Evolutionary conservation across 2,113 vertebrate species (phyloP).

Genomic region (Neolamprologus caudopunctatus): DNA sequence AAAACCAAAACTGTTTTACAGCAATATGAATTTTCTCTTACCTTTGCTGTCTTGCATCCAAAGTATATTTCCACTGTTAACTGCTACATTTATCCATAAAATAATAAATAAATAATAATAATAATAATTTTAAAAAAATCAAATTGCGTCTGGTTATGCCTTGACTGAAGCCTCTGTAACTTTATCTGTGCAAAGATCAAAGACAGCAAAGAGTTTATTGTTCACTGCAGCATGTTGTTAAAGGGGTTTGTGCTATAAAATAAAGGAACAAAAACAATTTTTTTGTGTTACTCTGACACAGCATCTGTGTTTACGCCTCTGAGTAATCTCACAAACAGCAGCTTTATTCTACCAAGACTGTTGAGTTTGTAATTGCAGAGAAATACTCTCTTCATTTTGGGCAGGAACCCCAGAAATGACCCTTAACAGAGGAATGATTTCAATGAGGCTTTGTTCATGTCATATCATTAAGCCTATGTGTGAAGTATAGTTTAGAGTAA

Average conservation of each 20-base stretch:
- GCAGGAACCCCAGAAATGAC: background rate
- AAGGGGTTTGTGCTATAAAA: background rate
- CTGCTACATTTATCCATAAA: background rate
- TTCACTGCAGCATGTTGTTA: background rate
- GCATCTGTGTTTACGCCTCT: background rate
- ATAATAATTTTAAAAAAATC: fast-evolving
- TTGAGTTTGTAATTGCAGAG: background rate
- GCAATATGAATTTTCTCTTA: background rate
- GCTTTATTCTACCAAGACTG: background rate
- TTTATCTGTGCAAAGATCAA: background rate
- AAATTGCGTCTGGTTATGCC: background rate
- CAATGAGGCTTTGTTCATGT: background rate
- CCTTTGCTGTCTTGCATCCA: background rate
- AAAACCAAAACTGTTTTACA: background rate
- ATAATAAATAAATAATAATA: background rate
- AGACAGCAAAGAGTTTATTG: background rate
- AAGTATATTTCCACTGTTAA: background rate
- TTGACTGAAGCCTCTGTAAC: background rate
- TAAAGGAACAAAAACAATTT: background rate
- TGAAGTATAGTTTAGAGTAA: background rate
- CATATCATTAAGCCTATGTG: background rate
- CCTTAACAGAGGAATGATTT: background rate
- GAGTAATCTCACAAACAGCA: background rate
- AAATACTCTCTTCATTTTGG: background rate
- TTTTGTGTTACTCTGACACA: background rate